Evolutionary conservation across 2,888 invertebrate species (phyloP), one percentile per base, ranked within the genome.

Genomic region (Cremastinae sp.): DNA sequence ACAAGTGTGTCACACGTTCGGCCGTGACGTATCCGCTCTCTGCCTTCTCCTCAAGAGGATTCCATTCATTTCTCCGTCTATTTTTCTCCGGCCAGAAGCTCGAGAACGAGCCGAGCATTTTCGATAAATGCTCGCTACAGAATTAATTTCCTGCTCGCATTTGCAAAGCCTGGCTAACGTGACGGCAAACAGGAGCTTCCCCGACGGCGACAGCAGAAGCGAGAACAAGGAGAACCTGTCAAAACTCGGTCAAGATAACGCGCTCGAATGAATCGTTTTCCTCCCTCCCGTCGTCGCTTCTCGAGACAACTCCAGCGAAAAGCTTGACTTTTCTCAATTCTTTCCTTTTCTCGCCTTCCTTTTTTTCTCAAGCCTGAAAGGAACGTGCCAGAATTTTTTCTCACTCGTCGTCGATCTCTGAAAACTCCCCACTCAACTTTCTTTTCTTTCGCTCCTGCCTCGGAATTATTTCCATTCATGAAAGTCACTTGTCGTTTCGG

Each of bases 121-220:
- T 69, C 73, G 76, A 76, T 76, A 65, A 65, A 73, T 59, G 64
- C 59, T 69, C 45, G 54, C 69, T 73, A 76, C 73, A 73, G 76
- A 76, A 76, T 76, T 76, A 69, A 76, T 76, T 76, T 76, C 76
- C 76, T 73, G 76, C 36, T 59, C 43, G 69, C 61, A 65, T 73
- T 70, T 70, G 47, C 69, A 58, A 68, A 64, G 59, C 59, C 59
- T 45, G 18, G 73, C 34, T 59, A 64, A 68, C 69, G 68, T 47
- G 76, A 54, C 53, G 59, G 53, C 22, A 58, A 76, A 65, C 73
- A 59, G 68, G 65, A 68, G 69, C 76, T 72, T 38, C 65, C 71
- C 12, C 20, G 22, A 14, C 5, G 28, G 47, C 10, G 43, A 10
- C 22, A 28, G 41, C 20, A 41, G 20, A 1, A 43, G 49, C 47